Evolutionary conservation across 1,140 invertebrate genomes (phyloP).

Genomic region (Acromyrmex echinatior): DNA sequence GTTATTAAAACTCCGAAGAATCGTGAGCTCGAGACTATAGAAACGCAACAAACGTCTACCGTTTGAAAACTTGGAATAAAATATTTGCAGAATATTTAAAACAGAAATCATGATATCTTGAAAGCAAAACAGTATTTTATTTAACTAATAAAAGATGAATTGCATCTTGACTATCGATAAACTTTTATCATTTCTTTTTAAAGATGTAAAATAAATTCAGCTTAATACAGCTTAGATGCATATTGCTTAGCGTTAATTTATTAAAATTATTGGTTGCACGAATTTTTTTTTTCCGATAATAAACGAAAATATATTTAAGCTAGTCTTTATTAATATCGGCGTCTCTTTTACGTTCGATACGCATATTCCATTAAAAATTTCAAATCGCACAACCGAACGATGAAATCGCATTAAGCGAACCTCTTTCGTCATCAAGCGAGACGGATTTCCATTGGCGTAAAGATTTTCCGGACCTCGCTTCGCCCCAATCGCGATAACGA

Average conservation of each 20-base stretch:
- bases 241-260: not conserved
- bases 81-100: conserved; percentile 24
- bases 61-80: not conserved
- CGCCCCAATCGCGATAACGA: conserved; percentile 42
- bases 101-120: not conserved
- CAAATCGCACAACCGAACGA: conserved; percentile 50
- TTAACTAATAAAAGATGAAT: not conserved
- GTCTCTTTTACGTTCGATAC: not conserved
- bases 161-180: not conserved
- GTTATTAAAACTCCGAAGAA: conserved; percentile 77
- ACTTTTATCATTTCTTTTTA: not conserved
- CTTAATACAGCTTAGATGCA: not conserved
- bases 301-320: not conserved
- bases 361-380: conserved; percentile 57
- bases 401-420: conserved; percentile 64
- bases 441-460: conserved; percentile 59
- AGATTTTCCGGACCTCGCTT: conserved; percentile 38
- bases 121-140: not conserved
- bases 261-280: not conserved
- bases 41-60: conserved; percentile 62
- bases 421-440: conserved; percentile 21
- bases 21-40: conserved; percentile 34
- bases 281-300: not conserved
- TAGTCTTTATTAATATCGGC: not conserved
- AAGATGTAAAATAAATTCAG: not conserved